Percentiles rank a stretch among this genome's conserved stretches.
These are phyloP conservation scores for Fragum fragum DNA, from an alignment of 2,888 invertebrate genomes.

Conservation along the genomic window DNA sequence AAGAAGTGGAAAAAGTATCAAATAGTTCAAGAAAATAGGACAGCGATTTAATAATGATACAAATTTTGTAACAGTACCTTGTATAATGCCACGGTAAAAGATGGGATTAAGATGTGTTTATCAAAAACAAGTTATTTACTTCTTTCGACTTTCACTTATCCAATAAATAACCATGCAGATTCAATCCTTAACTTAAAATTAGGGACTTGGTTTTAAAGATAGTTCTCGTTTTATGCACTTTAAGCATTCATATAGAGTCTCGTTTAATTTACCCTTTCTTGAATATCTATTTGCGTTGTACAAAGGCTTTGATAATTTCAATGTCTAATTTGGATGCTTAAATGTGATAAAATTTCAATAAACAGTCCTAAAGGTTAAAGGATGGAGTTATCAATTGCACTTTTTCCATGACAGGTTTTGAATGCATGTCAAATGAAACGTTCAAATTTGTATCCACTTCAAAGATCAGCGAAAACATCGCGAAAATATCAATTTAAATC, in stretches of 20 bases:
- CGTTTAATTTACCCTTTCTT: too few species aligned
- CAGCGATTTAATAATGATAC: too few species aligned
- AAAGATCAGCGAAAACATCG: background rate
- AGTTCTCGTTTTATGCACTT: background rate
- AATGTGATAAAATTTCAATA: too few species aligned
- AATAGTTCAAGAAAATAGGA: too few species aligned
- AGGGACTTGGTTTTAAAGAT: too few species aligned
- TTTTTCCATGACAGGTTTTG: background rate
- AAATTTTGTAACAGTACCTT: too few species aligned
- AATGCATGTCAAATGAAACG: background rate
- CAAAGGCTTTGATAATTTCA: too few species aligned
- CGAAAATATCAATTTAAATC: background rate
- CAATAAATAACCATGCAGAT: background rate
- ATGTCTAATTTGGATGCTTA: too few species aligned
- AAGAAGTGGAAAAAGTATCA: too few species aligned
- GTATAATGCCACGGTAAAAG: background rate
- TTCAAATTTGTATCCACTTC: background rate
- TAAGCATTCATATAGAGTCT: too few species aligned
- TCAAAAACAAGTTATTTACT: conserved; percentile 19
- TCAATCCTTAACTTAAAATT: background rate
- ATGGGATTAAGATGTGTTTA: conserved; percentile 21
- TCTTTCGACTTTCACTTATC: background rate
- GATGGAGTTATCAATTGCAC: background rate
- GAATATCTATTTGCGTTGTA: too few species aligned
- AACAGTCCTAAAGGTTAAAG: background rate